A percentile compares a stretch with the other conserved stretches of the same genome.
Evolutionary conservation across 1,140 invertebrate species (phyloP).

Genomic region (Drosophila tsacasi): DNA sequence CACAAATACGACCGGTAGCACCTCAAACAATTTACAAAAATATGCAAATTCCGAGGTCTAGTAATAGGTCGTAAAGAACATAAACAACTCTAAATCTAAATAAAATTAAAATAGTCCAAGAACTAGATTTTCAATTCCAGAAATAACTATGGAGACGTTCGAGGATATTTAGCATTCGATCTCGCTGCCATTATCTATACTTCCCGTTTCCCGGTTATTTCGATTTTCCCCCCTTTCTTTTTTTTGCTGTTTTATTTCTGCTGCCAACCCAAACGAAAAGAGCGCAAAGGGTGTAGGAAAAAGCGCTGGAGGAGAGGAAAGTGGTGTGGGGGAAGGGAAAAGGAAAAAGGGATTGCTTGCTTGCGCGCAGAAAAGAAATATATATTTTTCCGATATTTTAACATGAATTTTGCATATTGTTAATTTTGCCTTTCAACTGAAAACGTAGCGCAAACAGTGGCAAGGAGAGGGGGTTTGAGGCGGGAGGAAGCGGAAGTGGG

Average conservation of each 20-base stretch:
- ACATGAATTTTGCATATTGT: conserved; percentile 84
- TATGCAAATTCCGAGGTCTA: too few species aligned
- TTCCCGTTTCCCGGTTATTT: conserved; percentile 29
- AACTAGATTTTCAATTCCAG: not conserved
- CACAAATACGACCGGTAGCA: too few species aligned
- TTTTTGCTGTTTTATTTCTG: conserved; percentile 37
- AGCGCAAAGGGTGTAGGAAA: conserved; percentile 62
- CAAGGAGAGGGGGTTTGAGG: not conserved
- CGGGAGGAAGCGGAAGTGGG: conserved; percentile 34
- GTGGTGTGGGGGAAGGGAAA: not conserved
- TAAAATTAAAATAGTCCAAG: not conserved
- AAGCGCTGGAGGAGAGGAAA: conserved; percentile 19
- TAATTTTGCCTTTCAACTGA: conserved; percentile 79
- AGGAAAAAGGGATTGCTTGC: conserved; percentile 74
- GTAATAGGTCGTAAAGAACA: too few species aligned
- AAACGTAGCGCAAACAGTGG: conserved; percentile 44
- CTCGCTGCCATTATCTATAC: conserved; percentile 3
- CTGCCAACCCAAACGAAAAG: conserved; percentile 67
- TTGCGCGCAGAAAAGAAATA: conserved; percentile 71
- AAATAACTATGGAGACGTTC: not conserved
- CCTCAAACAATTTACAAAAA: too few species aligned
- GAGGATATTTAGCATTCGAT: conserved; percentile 36
- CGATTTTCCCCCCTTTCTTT: conserved; percentile 14
- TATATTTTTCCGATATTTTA: conserved; percentile 84
- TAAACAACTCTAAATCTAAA: too few species aligned